Percentiles rank a stretch among this genome's conserved stretches.
These are phyloP conservation scores for Sternarchorhynchus goeldii DNA, from an alignment of 2,797 vertebrate genomes.

Conservation along the genomic window DNA sequence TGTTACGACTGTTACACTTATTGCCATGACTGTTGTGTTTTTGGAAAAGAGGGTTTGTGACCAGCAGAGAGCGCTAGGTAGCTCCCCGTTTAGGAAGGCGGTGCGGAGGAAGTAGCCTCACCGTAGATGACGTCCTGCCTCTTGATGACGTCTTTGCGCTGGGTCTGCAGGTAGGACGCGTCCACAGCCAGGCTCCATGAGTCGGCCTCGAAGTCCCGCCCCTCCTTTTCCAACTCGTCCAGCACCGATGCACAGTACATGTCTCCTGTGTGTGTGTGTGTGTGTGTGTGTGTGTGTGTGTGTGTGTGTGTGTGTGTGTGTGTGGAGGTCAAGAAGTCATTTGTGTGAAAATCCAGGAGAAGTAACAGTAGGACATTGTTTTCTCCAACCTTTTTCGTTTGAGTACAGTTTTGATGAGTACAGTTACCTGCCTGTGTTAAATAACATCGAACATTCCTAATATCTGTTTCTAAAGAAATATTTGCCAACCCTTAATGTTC, in stretches of 20 bases:
- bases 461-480: background rate
- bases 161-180: conserved; percentile 82
- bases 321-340: background rate
- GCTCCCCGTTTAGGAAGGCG: background rate
- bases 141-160: conserved; percentile 89
- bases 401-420: background rate
- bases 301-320: conserved; percentile 43
- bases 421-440: background rate
- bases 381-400: background rate
- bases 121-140: conserved; percentile 94
- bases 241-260: conserved; percentile 81
- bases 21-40: too few species aligned
- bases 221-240: conserved; percentile 84
- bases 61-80: background rate
- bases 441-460: background rate
- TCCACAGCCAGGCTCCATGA: conserved; percentile 93
- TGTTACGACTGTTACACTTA: too few species aligned
- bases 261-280: conserved; percentile 73
- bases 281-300: background rate
- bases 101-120: conserved; percentile 57
- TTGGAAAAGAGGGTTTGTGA: background rate
- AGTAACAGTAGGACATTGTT: background rate
- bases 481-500: background rate
- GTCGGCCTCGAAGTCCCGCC: conserved; percentile 86
- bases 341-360: background rate